Conservation (phyloP, 2,113 vertebrate species). For the Arothron firmamentum region DNA sequence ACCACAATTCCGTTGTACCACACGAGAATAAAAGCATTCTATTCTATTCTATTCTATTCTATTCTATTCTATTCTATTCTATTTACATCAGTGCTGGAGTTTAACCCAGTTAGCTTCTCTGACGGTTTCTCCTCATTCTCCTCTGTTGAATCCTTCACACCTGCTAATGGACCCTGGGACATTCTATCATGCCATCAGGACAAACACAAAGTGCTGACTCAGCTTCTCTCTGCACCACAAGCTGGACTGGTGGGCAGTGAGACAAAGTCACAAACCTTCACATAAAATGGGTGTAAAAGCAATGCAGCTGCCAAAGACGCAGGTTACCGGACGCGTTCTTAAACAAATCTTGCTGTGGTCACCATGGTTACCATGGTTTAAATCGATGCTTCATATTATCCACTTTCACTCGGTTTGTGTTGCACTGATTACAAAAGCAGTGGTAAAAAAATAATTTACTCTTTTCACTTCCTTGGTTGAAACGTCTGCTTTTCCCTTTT, state of each 20-base stretch:
- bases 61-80: no score
- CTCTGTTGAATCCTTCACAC: constrained; percentile 48
- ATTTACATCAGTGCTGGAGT: constrained; percentile 52
- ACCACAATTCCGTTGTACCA: no score
- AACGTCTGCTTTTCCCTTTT: no score
- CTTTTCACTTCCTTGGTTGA: no score
- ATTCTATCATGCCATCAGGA: constrained; percentile 17
- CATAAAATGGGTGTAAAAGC: background rate
- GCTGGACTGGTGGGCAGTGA: background rate
- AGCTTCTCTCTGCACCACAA: constrained; percentile 15
- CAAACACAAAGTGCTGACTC: constrained; percentile 47
- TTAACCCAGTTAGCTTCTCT: constrained; percentile 14
- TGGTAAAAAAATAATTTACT: no score
- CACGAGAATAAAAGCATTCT: no score
- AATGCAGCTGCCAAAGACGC: background rate
- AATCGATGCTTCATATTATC: constrained; percentile 32
- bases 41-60: no score
- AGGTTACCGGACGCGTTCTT: background rate
- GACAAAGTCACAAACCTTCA: background rate
- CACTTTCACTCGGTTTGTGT: constrained; percentile 41
- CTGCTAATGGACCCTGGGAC: constrained; percentile 42
- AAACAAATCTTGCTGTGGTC: constrained; percentile 29
- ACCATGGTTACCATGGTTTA: constrained; percentile 7
- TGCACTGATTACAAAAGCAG: background rate
- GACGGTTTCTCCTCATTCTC: constrained; percentile 22